Evolutionary conservation across 2,888 invertebrate genomes (phyloP), one percentile per base, ranked within the genome.

Genomic region (Eurytoma adleriae): DNA sequence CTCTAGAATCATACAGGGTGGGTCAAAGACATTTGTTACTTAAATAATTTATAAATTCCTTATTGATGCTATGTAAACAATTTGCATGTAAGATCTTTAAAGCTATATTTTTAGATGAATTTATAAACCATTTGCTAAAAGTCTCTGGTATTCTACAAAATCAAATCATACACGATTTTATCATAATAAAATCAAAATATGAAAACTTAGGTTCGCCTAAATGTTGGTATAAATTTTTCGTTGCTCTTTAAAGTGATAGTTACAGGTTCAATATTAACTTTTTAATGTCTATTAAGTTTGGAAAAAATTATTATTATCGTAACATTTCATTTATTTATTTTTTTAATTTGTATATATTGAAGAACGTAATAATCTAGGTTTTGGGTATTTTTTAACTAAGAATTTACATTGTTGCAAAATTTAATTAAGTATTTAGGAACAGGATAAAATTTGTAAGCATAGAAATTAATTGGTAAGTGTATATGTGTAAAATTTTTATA

Each of bases 1-100:
- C 16, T 40, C 16, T 61, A 61, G 50, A 62, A 61, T 61, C 48
- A 70, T 24, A 74, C 59, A 75, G 79, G 70, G 74, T 74, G 64
- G 64, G 59, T 52, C 50, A 10, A 66, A 40, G 12, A 70, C 7
- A 18, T 70, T 70, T 56, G 50, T 72, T 72, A 54, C 24, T 72
- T 52, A 30, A 30, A 50, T 30, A 72, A 7, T 67, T 20, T 67
- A 57, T 50, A 40, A 20, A 16, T 54, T 54, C 2, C 10, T 40
- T 40, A 40, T 40, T 40, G 12, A 64, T 12, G 10, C 7, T 4
- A 59, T 67, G 3, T 24, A 18, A 24, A 59, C n/a, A 50, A 24
- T n/a, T 57, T 52, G 10, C 24, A 30, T 24, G 0, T 13, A 57
- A 70, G 52, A 40, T 40, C 0, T 40, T 0, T 40, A 40, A 10